Percentiles rank a stretch among this genome's conserved stretches.
phyloP scores from a whole-genome alignment of 2,888 invertebrate genomes.

The Azorinus chamasolen region DNA sequence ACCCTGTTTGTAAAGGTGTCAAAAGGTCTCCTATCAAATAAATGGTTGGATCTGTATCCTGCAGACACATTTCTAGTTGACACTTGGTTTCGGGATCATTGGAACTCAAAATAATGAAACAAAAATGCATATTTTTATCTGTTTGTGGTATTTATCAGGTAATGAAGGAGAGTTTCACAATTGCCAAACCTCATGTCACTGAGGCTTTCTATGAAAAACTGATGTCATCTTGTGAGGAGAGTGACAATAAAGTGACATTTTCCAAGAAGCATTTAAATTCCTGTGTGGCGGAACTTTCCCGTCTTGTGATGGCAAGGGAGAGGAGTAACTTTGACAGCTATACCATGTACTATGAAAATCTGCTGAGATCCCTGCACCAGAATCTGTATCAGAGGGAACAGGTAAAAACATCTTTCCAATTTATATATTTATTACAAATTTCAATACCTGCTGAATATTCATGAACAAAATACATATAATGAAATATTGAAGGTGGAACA shows the following conservation, averaged over 20 bases:
- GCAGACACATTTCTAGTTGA: too few species aligned
- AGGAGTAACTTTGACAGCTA: slow-evolving; percentile 85
- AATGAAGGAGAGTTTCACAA: slow-evolving; percentile 85
- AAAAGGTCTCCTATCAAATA: too few species aligned
- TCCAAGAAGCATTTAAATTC: slow-evolving; percentile 78
- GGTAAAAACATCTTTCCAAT: slow-evolving; percentile 59
- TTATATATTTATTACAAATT: too few species aligned
- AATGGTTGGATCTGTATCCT: too few species aligned
- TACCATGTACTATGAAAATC: slow-evolving; percentile 85
- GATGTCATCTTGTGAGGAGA: slow-evolving; percentile 74
- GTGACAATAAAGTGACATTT: slow-evolving; percentile 75
- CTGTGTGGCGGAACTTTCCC: slow-evolving; percentile 80
- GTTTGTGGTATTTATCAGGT: slow-evolving; percentile 71
- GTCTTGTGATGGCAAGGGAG: slow-evolving; percentile 83
- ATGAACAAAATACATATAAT: too few species aligned
- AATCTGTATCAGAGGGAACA: slow-evolving; percentile 84
- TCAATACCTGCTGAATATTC: too few species aligned
- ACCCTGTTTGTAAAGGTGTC: too few species aligned
- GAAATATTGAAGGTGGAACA: too few species aligned
- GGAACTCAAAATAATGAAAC: too few species aligned
- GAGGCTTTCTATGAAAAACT: slow-evolving; percentile 82
- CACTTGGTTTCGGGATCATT: too few species aligned
- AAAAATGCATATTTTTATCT: too few species aligned
- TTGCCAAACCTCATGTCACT: slow-evolving; percentile 83
- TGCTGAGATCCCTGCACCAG: slow-evolving; percentile 83